phyloP scores from a whole-genome alignment of 2,888 invertebrate species.

The Leptinotarsa rubiginosa region DNA sequence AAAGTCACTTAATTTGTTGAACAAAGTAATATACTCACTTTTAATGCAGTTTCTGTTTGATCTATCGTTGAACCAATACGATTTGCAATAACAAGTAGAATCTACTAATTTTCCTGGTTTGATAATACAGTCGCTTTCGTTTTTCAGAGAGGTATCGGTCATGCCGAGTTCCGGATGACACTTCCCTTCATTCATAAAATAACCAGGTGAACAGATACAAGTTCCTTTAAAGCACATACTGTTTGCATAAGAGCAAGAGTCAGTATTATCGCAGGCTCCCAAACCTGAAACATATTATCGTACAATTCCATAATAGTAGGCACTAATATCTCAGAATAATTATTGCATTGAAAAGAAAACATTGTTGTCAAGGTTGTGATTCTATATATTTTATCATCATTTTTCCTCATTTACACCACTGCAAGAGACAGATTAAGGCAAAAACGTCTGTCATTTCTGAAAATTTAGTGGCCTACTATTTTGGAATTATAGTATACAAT shows the following conservation, averaged over 20 bases:
- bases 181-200: slow-evolving; percentile 43
- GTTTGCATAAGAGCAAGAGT: neutral
- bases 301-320: neutral
- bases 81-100: slow-evolving; percentile 51
- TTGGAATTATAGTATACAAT: too few relatives aligned
- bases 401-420: too few relatives aligned
- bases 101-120: slow-evolving; percentile 48
- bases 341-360: neutral
- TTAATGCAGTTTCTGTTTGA: slow-evolving; percentile 54
- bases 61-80: slow-evolving; percentile 52
- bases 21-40: slow-evolving; percentile 45
- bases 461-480: too few relatives aligned
- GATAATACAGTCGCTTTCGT: slow-evolving; percentile 47
- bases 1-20: neutral
- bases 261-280: slow-evolving; percentile 25
- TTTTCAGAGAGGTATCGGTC: slow-evolving; percentile 33
- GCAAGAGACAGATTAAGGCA: too few relatives aligned
- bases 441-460: too few relatives aligned
- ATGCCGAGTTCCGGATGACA: slow-evolving; percentile 54
- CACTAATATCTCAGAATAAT: neutral
- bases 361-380: neutral
- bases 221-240: slow-evolving; percentile 40
- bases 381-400: too few relatives aligned
- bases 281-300: slow-evolving; percentile 30
- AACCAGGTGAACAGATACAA: slow-evolving; percentile 50